Conservation (phyloP, 2,888 invertebrate species). For the Acanthoscelides obtectus region DNA sequence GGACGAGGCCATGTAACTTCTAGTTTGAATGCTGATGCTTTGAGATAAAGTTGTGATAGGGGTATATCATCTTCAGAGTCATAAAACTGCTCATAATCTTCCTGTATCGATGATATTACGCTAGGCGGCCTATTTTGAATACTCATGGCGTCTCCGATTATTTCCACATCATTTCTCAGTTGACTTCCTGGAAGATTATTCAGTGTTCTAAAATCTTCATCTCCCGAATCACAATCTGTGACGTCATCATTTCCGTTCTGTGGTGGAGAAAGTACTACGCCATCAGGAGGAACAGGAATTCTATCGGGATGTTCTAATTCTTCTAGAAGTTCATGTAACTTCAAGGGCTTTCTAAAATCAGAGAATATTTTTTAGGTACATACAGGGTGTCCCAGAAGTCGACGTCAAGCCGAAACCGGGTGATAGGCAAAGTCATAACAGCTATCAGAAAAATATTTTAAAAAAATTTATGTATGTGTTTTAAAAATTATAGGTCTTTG, state of each 20-base stretch:
- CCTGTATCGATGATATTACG: too few relatives aligned
- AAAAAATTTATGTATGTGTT: too few relatives aligned
- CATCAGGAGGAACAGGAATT: too few relatives aligned
- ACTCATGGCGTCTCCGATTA: slow-evolving; percentile 1
- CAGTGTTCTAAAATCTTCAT: slow-evolving; percentile 12
- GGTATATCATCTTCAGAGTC: slow-evolving; percentile 12
- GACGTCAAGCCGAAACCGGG: too few relatives aligned
- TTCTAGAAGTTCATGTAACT: background rate
- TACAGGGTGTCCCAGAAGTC: too few relatives aligned
- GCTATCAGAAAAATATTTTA: too few relatives aligned
- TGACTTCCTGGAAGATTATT: slow-evolving; percentile 19
- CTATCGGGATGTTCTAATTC: background rate
- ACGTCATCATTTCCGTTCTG: slow-evolving; percentile 5
- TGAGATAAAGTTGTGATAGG: slow-evolving; percentile 5
- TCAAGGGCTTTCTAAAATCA: background rate
- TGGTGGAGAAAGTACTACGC: background rate
- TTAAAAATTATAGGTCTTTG: too few relatives aligned
- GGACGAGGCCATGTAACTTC: background rate
- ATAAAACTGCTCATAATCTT: slow-evolving; percentile 1
- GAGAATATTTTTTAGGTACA: too few relatives aligned
- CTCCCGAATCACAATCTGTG: slow-evolving; percentile 18
- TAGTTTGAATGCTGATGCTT: background rate
- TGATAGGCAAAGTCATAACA: too few relatives aligned
- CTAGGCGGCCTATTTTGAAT: too few relatives aligned
- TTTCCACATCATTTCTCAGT: slow-evolving; percentile 17